phyloP scores from a whole-genome alignment of 2,888 invertebrate species.

The Tridacna crocea region DNA sequence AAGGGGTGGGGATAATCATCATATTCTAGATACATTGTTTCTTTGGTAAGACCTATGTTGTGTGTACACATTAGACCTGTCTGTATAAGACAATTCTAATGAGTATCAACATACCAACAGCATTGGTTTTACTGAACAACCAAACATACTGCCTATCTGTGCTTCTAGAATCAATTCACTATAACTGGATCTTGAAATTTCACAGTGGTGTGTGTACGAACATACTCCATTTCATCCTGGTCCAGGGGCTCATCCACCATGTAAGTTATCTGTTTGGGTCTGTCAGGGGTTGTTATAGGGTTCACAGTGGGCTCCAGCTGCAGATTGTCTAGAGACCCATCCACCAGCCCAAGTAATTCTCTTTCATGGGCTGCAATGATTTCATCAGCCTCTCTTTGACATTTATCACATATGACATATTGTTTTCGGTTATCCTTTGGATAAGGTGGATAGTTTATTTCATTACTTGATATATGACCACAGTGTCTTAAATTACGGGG shows the following conservation, averaged over 20 bases:
- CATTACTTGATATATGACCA: slow-evolving; percentile 49
- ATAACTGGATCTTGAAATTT: slow-evolving; percentile 67
- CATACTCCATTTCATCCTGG: slow-evolving; percentile 52
- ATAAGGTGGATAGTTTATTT: slow-evolving; percentile 35
- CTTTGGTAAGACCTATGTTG: no score
- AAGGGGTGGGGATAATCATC: no score
- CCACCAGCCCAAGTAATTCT: slow-evolving; percentile 43
- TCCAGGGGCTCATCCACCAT: slow-evolving; percentile 53
- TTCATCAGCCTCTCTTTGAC: slow-evolving; percentile 49
- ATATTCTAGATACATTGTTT: no score
- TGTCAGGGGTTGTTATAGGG: slow-evolving; percentile 55
- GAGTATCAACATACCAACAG: no score
- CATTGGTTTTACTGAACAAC: no score
- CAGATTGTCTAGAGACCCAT: slow-evolving; percentile 29
- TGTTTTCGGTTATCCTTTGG: slow-evolving; percentile 49
- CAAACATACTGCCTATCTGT: no score
- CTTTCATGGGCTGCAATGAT: slow-evolving; percentile 40
- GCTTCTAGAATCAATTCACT: slow-evolving; percentile 42
- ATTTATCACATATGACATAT: slow-evolving; percentile 50
- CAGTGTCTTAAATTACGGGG: slow-evolving; percentile 32
- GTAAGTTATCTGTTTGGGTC: slow-evolving; percentile 52
- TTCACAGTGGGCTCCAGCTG: slow-evolving; percentile 67
- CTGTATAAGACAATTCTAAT: no score
- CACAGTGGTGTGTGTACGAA: slow-evolving; percentile 51
- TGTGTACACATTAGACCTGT: no score